Base-by-base conservation (phyloP, 2,888 invertebrate genomes). In the Minunthozetes semirufus region DNA sequence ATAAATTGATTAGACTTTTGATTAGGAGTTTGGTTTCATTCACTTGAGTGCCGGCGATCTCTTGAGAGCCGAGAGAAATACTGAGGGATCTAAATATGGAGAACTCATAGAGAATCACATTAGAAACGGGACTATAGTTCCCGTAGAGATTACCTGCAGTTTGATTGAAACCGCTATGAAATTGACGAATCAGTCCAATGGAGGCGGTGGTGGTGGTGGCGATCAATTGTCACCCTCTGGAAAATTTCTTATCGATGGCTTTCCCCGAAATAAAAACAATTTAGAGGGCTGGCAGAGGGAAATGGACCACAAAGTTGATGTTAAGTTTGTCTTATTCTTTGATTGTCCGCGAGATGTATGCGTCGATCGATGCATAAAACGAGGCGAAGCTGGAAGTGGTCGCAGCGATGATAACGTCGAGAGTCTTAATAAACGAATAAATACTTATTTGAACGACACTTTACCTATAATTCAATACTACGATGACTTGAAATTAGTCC, bases 61-160 rank as follows among this genome's bases (percentile, higher is more conserved):
- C 77, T 84, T 99, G 33, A 88, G 99, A 15, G 94, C 91, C 80
- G 99, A 99, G 85, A 87, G 94, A 4, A 86, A 87, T 50, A 89
- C 91, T 53, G 89, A 90, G 0, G 91, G 89, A 0, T 97, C 97
- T 0, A 86, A 93, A 82, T 93, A 87, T 82, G 93, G 96, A 0
- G 91, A 93, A 79, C 87, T 97, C 80, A 99, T 99, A 77, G 95
- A 95, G 80, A 87, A 87, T 72, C 93, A 94, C 82, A 98, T 99
- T 75, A 87, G 87, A 70, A 91, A 95, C 82, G 99, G 98, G 0
- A 89, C 89, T 79, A 98, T 99, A 79, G 99, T 99, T 3, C 99
- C 99, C 0, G 99, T 99, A 0, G 94, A 94, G 84, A 94, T 99
- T 78, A 99, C 99, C 17, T 99, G 98, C 83, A 90, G 90, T 72